Base-by-base conservation (phyloP, 2,113 vertebrate species). In the Cynoglossus semilaevis region DNA sequence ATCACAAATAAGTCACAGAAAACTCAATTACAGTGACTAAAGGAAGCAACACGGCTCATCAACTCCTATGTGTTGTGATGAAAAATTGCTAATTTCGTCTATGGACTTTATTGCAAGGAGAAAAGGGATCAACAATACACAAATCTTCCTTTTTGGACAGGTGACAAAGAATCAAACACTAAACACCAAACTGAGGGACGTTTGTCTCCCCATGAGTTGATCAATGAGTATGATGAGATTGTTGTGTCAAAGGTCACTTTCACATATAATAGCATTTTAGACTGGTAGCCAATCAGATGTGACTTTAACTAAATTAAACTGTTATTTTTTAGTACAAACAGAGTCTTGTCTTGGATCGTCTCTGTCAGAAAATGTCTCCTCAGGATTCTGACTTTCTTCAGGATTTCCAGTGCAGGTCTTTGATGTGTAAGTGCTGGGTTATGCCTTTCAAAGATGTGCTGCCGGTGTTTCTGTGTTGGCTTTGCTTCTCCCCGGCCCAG, bases 401-500 rank as follows among this genome's bases (percentile, higher is more conserved):
- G 19, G 4, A 15, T 13, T 29, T 9, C 46, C 34, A 14, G 15
- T 8, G 3, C 22, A 13, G n/a, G n/a, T n/a, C n/a, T n/a, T n/a
- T n/a, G n/a, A n/a, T n/a, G n/a, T n/a, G n/a, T n/a, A n/a, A n/a
- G n/a, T 7, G 29, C 36, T 17, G n/a, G 0, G 2, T n/a, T n/a
- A n/a, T n/a, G n/a, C 3, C 17, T 35, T 8, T 91, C 77, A 94
- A 40, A 94, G 88, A 77, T 91, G 56, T 1, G 93, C 86, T 0
- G 85, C 15, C 0, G 75, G 79, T 0, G 84, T 74, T 10, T 80
- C 58, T 0, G 62, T 11, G 57, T 7, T 35, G 37, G 50, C 61
- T 51, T 83, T 91, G 22, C 87, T 90, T 0, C 90, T 86, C 3
- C 92, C 93, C 51, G 65, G 77, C 1, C 93, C 92, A 0, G 91